Conservation (phyloP, 2,113 vertebrate genomes). For the Cryptomyrus ogoouensis region DNA sequence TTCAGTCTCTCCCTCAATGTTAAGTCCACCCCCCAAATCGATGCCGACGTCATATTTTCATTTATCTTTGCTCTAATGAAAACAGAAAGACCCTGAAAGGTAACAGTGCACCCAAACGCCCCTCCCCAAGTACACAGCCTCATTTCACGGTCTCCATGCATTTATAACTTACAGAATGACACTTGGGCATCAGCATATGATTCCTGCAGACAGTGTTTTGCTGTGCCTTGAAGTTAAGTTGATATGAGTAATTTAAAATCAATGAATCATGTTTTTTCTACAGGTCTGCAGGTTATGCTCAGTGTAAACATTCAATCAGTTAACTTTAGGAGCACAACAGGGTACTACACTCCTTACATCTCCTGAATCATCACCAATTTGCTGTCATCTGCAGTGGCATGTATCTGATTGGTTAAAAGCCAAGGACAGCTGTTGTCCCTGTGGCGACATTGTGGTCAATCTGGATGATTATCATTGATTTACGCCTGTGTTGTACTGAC, state of each 20-base stretch:
- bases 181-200: not conserved
- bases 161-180: not conserved
- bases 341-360: not conserved
- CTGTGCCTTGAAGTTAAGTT: constrained; percentile 27
- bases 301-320: not conserved
- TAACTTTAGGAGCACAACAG: not conserved
- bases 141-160: not conserved
- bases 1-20: not conserved
- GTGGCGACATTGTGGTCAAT: not conserved
- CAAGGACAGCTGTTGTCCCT: not conserved
- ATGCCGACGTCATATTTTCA: not conserved
- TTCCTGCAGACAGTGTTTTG: not conserved
- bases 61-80: not conserved
- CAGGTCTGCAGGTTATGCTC: not conserved
- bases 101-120: not conserved
- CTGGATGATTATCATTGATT: not conserved
- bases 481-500: not conserved
- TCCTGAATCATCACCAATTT: not conserved
- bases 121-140: not conserved
- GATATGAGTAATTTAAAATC: constrained; percentile 19
- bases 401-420: not conserved
- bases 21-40: not conserved
- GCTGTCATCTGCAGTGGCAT: not conserved
- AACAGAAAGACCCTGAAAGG: not conserved
- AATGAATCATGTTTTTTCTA: constrained; percentile 17